Percentiles rank a stretch among this genome's conserved stretches.
Evolutionary conservation across 2,888 invertebrate species (phyloP).

Genomic region (Tinea pellionella): DNA sequence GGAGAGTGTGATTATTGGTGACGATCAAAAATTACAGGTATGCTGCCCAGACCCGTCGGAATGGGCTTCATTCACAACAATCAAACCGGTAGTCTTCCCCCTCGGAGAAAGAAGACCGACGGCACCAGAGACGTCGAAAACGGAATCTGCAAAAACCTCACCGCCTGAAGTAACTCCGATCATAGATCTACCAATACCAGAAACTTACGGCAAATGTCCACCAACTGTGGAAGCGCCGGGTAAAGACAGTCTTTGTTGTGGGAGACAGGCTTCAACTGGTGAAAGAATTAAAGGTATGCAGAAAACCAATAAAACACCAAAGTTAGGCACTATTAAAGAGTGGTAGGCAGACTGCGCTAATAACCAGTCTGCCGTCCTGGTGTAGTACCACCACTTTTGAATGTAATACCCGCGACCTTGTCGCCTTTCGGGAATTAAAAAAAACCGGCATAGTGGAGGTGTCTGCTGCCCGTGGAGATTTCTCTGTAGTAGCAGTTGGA

Average conservation of each 20-base stretch:
- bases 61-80: slow-evolving; percentile 20
- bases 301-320: too few species aligned
- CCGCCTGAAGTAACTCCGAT: not conserved
- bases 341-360: too few species aligned
- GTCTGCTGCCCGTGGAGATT: too few species aligned
- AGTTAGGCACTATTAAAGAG: not conserved
- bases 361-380: too few species aligned
- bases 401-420: too few species aligned
- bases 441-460: too few species aligned
- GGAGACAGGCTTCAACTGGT: slow-evolving; percentile 15
- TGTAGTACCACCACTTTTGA: too few species aligned
- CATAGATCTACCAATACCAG: not conserved
- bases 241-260: slow-evolving; percentile 19
- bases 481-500: too few species aligned
- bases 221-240: slow-evolving; percentile 17
- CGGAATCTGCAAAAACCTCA: not conserved
- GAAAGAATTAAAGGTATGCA: slow-evolving; percentile 18
- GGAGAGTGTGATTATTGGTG: too few species aligned
- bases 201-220: slow-evolving; percentile 15
- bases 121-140: slow-evolving; percentile 4
- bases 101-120: slow-evolving; percentile 17
- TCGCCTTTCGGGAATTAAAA: too few species aligned
- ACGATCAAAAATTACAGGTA: slow-evolving; percentile 22
- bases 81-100: slow-evolving; percentile 15
- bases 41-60: slow-evolving; percentile 23